Base-by-base conservation (phyloP, 2,113 vertebrate species). In the Daphoenositta chrysoptera region DNA sequence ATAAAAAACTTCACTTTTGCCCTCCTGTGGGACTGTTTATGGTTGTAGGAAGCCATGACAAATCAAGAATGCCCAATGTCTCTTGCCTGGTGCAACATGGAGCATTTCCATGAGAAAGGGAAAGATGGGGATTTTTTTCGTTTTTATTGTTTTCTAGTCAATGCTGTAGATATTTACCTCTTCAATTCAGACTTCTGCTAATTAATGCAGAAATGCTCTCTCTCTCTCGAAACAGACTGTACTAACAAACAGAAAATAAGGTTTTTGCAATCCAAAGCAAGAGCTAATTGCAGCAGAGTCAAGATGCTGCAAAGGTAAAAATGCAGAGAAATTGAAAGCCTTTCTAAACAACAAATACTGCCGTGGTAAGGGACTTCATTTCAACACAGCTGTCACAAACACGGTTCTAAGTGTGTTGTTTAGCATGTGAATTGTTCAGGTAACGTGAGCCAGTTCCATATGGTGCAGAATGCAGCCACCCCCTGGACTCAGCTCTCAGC, bases 71-170 rank as follows among this genome's bases (percentile, higher is more conserved):
- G 20, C 16, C 31, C 22, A 68, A 15, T 1, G 1, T 23, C 39
- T 53, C 17, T 2, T 61, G 40, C 50, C 19, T 27, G 15, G 14
- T 84, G 30, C 7, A 60, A 54, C 0, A 0, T 9, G 30, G 11
- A 84, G 11, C 22, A 35, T 23, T 87, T 89, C 71, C 40, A 70
- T 2, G 19, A 44, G 40, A 87, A 81, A 92, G 21, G n/a, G 10
- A 58, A 81, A 42, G 16, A 47, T 35, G 27, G 7, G 5, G 5
- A 15, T 17, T 4, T 11, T 24, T 73, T 81, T 15, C 1, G 5
- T 12, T 93, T 75, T 44, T 45, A 80, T 45, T n/a, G 87, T 40
- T 81, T 95, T 57, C 51, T 66, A 6, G 73, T 63, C n/a, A 27
- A 71, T 56, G 39, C n/a, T 68, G 27, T 30, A 22, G 7, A 17